These are phyloP conservation scores for Xiphorhynchus erythropygius DNA, from an alignment of 2,797 vertebrate genomes.

Conservation along the genomic window DNA sequence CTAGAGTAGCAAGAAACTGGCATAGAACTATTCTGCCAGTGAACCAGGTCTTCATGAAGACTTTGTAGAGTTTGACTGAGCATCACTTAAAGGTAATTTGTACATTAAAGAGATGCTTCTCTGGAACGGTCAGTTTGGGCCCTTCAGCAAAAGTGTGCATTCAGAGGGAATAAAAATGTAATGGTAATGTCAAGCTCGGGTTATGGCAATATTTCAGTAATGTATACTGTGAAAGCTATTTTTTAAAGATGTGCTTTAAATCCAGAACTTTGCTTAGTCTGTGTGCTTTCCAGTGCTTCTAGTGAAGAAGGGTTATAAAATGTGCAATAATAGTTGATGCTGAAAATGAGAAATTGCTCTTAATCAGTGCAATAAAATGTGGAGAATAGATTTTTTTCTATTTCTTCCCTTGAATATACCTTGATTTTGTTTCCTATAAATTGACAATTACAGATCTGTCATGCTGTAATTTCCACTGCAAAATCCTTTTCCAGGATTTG, in stretches of 20 bases:
- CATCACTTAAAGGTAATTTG: neutral
- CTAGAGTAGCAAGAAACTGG: neutral
- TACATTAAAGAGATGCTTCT: neutral
- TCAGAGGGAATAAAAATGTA: neutral
- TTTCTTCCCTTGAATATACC: neutral
- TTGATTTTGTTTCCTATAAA: slow-evolving; percentile 1
- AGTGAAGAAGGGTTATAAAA: neutral
- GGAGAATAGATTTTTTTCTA: neutral
- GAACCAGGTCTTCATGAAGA: neutral
- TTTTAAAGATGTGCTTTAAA: neutral
- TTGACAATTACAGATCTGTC: neutral
- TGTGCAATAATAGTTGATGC: neutral
- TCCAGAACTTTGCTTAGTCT: neutral
- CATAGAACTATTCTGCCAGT: neutral
- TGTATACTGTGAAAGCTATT: neutral
- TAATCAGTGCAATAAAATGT: neutral
- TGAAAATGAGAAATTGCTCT: neutral
- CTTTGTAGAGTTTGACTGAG: slow-evolving; percentile 14
- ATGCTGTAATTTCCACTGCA: neutral
- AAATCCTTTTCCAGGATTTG: neutral
- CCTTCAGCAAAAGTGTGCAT: slow-evolving; percentile 17
- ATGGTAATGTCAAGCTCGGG: neutral
- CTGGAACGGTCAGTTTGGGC: slow-evolving; percentile 33
- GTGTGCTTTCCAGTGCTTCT: neutral
- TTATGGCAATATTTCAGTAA: neutral